Evolutionary conservation across 2,113 vertebrate genomes (phyloP), one percentile per base, ranked within the genome.

Genomic region (Loxodonta africana): DNA sequence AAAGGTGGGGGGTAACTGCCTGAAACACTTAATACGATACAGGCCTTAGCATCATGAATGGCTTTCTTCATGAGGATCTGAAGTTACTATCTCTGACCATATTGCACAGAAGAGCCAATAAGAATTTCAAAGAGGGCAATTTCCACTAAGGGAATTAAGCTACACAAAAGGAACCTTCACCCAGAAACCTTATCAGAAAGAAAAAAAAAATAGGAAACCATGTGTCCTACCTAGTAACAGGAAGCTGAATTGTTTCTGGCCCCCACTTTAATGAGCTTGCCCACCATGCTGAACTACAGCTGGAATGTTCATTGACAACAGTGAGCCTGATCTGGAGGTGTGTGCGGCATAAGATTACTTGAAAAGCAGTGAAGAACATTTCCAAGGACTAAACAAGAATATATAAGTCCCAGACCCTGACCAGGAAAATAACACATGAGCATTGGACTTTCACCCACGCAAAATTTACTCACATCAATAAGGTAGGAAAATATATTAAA

Each of bases 401-500:
- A 92, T 95, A 15, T 94, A 97, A 98, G 96, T 98, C 97, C 97
- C 96, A 96, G 86, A 23, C 97, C 97, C 53, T 71, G 26, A 88
- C 76, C 65, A 97, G 91, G 96, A 96, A 98, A 98, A 69, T 96
- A 98, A 90, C 74, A 93, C 81, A 98, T 90, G 85, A 95, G 92
- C 89, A 98, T 98, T 99, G 99, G 99, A 99, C 99, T 99, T 98
- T 98, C 97, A 98, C 97, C 98, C 98, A 98, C 97, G 98, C 98
- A 99, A 99, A 99, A 99, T 99, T 99, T 98, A 99, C 96, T 98
- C 96, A 95, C 97, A 99, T 98, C 98, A 98, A 99, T 99, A 99
- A 99, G 99, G 99, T 99, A 99, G 99, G 99, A 98, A 57, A 98
- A 99, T 99, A 99, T 98, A 99, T 98, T 96, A 96, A 98, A 98